Percentiles rank a stretch among this genome's conserved stretches.
Evolutionary conservation across 2,113 vertebrate species (phyloP).

Genomic region (Dipodomys ordii): DNA sequence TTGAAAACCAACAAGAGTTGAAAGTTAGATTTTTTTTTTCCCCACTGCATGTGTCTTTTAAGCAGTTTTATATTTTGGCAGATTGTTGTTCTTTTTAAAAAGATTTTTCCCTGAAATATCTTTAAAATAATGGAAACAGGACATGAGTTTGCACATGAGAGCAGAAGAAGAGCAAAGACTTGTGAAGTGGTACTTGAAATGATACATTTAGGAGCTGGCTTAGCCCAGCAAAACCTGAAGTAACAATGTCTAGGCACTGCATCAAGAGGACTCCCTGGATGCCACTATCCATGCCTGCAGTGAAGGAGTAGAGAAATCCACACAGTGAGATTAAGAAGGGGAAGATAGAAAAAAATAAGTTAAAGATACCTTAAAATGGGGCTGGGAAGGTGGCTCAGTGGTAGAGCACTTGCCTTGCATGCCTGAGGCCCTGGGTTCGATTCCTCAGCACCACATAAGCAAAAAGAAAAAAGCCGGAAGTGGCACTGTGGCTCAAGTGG

Average conservation of each 20-base stretch:
- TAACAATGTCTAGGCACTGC: slow-evolving; percentile 30
- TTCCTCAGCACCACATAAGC: too few species aligned
- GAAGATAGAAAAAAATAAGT: background rate
- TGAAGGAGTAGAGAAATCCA: background rate
- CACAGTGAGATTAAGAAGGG: slow-evolving; percentile 43
- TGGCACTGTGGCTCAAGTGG: too few species aligned
- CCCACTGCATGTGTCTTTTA: slow-evolving; percentile 65
- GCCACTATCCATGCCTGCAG: background rate
- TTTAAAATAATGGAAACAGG: slow-evolving; percentile 53
- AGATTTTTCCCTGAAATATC: slow-evolving; percentile 56
- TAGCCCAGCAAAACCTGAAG: slow-evolving; percentile 53
- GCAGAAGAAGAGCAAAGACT: slow-evolving; percentile 24
- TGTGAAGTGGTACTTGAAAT: slow-evolving; percentile 68
- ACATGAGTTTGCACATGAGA: slow-evolving; percentile 58
- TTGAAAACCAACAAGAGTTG: slow-evolving; percentile 82
- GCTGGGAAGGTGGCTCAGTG: too few species aligned
- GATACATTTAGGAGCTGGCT: slow-evolving; percentile 50
- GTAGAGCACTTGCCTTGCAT: too few species aligned
- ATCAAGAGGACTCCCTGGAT: slow-evolving; percentile 16
- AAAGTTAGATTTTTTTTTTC: slow-evolving; percentile 81
- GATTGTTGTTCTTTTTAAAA: background rate
- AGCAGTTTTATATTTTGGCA: slow-evolving; percentile 56
- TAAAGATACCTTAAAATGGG: slow-evolving; percentile 17
- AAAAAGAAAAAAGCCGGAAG: too few species aligned
- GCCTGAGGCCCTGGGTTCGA: too few species aligned